Percentiles rank a stretch among this genome's conserved stretches.
These are phyloP conservation scores for Bombus impatiens DNA, from an alignment of 1,140 invertebrate genomes.

Conservation along the genomic window DNA sequence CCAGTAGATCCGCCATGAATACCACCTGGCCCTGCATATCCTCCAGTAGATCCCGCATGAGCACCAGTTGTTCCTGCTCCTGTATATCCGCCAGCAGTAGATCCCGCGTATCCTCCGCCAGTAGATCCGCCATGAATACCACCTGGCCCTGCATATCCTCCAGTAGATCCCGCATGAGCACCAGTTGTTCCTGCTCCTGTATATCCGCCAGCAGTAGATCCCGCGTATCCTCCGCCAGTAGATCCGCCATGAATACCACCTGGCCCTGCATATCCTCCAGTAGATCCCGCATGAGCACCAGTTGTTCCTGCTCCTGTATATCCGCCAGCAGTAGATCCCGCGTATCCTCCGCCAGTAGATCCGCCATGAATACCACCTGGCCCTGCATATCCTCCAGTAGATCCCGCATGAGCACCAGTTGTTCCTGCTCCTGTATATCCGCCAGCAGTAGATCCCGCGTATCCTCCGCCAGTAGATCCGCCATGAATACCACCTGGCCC, in stretches of 20 bases:
- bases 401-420: not conserved
- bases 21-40: not conserved
- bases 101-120: not conserved
- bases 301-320: too few relatives aligned
- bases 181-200: too few relatives aligned
- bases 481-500: too few relatives aligned
- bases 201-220: too few relatives aligned
- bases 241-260: not conserved
- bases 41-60: not conserved
- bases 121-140: not conserved
- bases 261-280: not conserved
- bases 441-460: too few relatives aligned
- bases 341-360: too few relatives aligned
- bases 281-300: not conserved
- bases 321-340: too few relatives aligned
- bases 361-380: too few relatives aligned
- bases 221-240: too few relatives aligned
- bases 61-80: too few relatives aligned
- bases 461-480: too few relatives aligned
- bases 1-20: not conserved
- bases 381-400: not conserved
- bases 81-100: not conserved
- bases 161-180: not conserved
- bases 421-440: too few relatives aligned
- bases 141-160: constrained; percentile 1